A percentile compares a stretch with the other conserved stretches of the same genome.
Evolutionary conservation across 2,797 vertebrate genomes (phyloP).

Genomic region (Cuculus canorus): DNA sequence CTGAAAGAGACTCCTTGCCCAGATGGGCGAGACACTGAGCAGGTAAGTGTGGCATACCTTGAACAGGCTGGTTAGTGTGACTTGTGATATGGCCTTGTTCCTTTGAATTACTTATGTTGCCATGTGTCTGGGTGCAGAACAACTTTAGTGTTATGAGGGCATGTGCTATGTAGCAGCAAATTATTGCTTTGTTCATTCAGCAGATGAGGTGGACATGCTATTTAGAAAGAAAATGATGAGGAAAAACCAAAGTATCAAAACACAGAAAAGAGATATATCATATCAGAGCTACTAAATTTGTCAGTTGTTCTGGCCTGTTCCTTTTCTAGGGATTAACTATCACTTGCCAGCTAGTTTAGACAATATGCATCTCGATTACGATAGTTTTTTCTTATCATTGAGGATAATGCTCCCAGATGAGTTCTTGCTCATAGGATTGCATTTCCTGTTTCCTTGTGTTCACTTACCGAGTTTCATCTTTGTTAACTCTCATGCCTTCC

Average conservation of each 20-base stretch:
- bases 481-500: background rate
- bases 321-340: background rate
- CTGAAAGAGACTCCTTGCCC: background rate
- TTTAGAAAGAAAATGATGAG: background rate
- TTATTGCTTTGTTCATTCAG: background rate
- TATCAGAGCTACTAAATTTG: background rate
- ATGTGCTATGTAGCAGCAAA: accelerated
- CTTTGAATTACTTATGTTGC: background rate
- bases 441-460: background rate
- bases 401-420: background rate
- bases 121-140: accelerated
- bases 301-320: background rate
- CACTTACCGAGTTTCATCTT: background rate
- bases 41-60: background rate
- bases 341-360: background rate
- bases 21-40: background rate
- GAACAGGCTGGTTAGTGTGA: background rate
- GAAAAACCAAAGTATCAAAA: background rate
- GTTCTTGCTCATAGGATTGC: background rate
- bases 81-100: background rate
- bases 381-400: background rate
- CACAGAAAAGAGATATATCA: background rate
- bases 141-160: accelerated
- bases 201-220: background rate
- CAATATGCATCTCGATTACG: background rate